A percentile compares a stretch with the other conserved stretches of the same genome.
These are phyloP conservation scores for Boulengeromyrus knoepffleri DNA, from an alignment of 2,113 vertebrate genomes.

Conservation along the genomic window DNA sequence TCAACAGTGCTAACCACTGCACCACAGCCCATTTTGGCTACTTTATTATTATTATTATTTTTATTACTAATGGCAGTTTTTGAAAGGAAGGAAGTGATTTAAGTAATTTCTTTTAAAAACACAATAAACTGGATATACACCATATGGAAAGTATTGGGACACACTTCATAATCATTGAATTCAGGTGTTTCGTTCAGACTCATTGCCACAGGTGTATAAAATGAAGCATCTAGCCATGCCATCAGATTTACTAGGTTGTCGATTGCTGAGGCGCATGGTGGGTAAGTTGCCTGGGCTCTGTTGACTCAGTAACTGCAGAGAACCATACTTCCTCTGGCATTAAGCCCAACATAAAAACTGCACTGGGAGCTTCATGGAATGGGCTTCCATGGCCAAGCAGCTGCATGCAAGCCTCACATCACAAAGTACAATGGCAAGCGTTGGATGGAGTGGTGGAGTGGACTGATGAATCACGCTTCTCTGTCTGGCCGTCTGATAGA, in stretches of 20 bases:
- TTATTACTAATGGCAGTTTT: neutral
- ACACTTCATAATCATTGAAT: too few relatives aligned
- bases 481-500: neutral
- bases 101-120: neutral
- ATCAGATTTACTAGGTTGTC: neutral
- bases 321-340: neutral
- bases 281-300: neutral
- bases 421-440: neutral
- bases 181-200: too few relatives aligned
- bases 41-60: neutral
- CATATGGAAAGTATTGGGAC: too few relatives aligned
- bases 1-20: too few relatives aligned
- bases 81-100: neutral
- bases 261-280: neutral
- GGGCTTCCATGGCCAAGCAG: neutral
- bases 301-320: too few relatives aligned
- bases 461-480: neutral
- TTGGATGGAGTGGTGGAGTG: neutral
- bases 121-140: neutral
- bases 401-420: neutral
- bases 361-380: neutral
- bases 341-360: neutral
- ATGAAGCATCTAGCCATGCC: too few relatives aligned
- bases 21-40: too few relatives aligned
- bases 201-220: too few relatives aligned